Evolutionary conservation across 2,113 vertebrate species (phyloP), one percentile per base, ranked within the genome.

Genomic region (Vulpes ferrilata): DNA sequence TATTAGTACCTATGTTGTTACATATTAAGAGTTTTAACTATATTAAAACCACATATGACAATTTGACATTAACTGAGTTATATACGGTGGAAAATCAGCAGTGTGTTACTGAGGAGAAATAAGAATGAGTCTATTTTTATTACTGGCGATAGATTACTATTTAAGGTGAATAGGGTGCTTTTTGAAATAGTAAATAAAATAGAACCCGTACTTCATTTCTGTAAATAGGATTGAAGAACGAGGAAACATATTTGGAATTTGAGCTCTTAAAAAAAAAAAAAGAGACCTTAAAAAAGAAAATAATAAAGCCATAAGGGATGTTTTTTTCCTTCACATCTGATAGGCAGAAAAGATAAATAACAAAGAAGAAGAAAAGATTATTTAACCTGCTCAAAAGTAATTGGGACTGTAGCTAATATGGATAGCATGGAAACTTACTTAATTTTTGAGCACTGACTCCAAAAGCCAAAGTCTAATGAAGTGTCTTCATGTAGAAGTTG

Each of bases 221-320:
- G 15, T 88, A 96, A 93, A 62, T 96, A 95, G 60, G 15, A 96
- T 60, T 95, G 76, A 90, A 97, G 27, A 92, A 95, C 48, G 91
- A 67, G 65, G 35, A 87, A 98, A 13, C 43, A 51, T 95, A 84
- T 96, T 98, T 97, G 53, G 86, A 95, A 90, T 96, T 93, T 90
- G 86, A 95, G 57, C 67, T 96, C 57, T 88, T 97, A 80, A 69
- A 95, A 71, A 55, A 93, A 80, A 89, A 55, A 48, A 86, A 89
- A 91, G 43, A 93, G 55, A 43, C 78, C 16, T 43, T 91, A 32
- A 87, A 90, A 96, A 87, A 59, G 57, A 88, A 96, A 83, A 35
- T 78, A 89, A 67, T 82, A 22, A 59, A 85, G 69, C 35, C 25
- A 76, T 43, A 79, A 60, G 74, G 35, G 30, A 80, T 95, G 93